Conservation (phyloP, 2,797 vertebrate genomes). For the Chanos chanos region DNA sequence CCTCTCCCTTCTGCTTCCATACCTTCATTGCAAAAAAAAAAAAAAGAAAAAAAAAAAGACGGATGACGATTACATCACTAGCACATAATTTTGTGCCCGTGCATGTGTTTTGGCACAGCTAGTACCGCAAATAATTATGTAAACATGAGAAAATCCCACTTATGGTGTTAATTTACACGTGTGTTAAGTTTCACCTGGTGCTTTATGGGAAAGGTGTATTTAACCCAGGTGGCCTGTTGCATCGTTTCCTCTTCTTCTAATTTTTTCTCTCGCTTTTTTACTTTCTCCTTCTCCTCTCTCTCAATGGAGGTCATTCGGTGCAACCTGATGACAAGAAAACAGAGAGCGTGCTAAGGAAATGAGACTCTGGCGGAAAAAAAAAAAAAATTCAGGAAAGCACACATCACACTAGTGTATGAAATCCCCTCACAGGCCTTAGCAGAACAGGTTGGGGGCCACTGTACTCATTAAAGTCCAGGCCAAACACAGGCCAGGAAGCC, state of each 20-base stretch:
- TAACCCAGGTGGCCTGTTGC: conserved; percentile 98
- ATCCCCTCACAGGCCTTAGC: conserved; percentile 17
- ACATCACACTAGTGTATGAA: conserved; percentile 1
- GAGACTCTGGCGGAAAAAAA: neutral
- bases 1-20: conserved; percentile 99
- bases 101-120: too few species aligned
- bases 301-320: conserved; percentile 96
- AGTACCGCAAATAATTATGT: too few species aligned
- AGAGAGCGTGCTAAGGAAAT: neutral
- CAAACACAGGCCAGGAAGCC: conserved; percentile 24
- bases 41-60: too few species aligned
- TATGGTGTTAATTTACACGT: too few species aligned
- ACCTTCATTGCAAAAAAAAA: conserved; percentile 69
- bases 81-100: too few species aligned
- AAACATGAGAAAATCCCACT: conserved; percentile 8
- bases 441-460: neutral
- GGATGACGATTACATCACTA: too few species aligned
- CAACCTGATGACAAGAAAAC: conserved; percentile 63
- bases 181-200: conserved; percentile 88
- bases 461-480: neutral
- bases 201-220: conserved; percentile 96
- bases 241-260: conserved; percentile 96
- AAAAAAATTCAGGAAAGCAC: neutral
- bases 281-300: conserved; percentile 96
- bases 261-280: conserved; percentile 95